Percentiles rank a stretch among this genome's conserved stretches.
Conservation (phyloP, 2,113 vertebrate genomes). For the Mustelus asterias region DNA sequence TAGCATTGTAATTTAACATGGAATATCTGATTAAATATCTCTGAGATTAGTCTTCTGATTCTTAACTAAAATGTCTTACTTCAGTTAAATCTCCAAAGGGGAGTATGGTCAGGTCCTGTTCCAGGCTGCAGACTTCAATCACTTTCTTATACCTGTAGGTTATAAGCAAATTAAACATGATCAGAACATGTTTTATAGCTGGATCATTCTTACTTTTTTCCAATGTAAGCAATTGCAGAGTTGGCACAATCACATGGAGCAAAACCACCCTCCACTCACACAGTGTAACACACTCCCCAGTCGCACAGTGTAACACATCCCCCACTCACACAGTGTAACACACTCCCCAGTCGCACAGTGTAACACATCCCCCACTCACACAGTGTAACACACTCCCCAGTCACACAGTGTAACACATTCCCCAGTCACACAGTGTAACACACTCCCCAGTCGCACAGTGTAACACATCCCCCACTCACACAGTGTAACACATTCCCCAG, state of each 20-base stretch:
- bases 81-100: conserved; percentile 64
- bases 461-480: too few relatives aligned
- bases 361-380: background rate
- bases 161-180: background rate
- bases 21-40: background rate
- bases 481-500: too few relatives aligned
- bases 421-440: too few relatives aligned
- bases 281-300: background rate
- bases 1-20: background rate
- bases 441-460: too few relatives aligned
- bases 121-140: conserved; percentile 55
- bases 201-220: background rate
- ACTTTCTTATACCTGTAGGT: conserved; percentile 57
- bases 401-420: too few relatives aligned
- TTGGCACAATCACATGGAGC: background rate
- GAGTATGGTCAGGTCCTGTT: conserved; percentile 57
- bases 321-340: too few relatives aligned
- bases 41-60: conserved; percentile 39
- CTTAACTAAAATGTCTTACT: conserved; percentile 49
- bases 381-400: too few relatives aligned
- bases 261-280: too few relatives aligned
- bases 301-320: background rate
- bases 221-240: background rate
- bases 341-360: too few relatives aligned
- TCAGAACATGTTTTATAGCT: background rate